phyloP scores from a whole-genome alignment of 2,797 vertebrate species.

The Sebastes iracundus region DNA sequence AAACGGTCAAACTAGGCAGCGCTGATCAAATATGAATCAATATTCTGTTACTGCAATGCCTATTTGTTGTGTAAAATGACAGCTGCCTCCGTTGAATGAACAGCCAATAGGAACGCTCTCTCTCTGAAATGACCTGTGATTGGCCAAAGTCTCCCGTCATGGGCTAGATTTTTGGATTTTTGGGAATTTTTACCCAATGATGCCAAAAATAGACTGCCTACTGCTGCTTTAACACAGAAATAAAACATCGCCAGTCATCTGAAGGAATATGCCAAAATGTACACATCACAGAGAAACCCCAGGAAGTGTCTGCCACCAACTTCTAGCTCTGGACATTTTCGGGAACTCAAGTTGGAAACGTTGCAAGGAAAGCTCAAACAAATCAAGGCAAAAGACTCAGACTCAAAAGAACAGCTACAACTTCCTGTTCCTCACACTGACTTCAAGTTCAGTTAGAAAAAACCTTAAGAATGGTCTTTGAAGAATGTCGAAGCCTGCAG shows the following conservation, averaged over 20 bases:
- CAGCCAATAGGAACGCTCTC: too few species aligned
- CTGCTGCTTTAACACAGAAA: neutral
- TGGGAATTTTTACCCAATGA: too few species aligned
- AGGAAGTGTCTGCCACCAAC: neutral
- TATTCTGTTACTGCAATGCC: too few species aligned
- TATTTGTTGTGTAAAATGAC: too few species aligned
- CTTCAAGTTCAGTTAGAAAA: neutral
- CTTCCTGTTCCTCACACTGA: neutral
- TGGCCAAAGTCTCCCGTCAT: fast-evolving
- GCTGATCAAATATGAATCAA: too few species aligned
- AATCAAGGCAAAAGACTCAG: neutral
- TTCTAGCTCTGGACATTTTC: neutral
- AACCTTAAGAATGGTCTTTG: neutral
- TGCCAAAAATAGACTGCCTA: too few species aligned
- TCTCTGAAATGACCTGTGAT: too few species aligned
- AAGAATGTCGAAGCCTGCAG: neutral
- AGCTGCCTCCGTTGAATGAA: too few species aligned
- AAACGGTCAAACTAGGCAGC: fast-evolving
- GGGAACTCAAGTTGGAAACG: neutral
- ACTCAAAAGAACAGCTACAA: neutral
- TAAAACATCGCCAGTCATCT: neutral
- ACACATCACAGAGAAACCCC: neutral
- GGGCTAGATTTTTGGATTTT: too few species aligned
- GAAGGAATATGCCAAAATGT: neutral
- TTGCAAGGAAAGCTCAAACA: neutral